These are phyloP conservation scores for Spheniscus humboldti DNA, from an alignment of 2,797 vertebrate genomes.

Conservation along the genomic window DNA sequence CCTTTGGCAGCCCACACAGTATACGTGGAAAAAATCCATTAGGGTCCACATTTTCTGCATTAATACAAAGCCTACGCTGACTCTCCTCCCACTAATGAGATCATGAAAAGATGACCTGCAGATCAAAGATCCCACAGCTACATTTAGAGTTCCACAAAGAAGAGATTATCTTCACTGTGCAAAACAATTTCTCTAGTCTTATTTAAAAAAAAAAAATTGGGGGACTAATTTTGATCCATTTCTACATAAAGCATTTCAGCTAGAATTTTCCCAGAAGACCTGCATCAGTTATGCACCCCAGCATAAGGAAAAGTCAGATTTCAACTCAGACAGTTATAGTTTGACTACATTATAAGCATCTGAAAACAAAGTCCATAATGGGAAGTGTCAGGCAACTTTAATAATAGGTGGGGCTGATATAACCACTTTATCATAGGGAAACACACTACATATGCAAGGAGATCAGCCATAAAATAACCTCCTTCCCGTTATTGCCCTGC, in stretches of 20 bases:
- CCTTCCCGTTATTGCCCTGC: neutral
- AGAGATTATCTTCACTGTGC: neutral
- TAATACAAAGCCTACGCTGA: neutral
- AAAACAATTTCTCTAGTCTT: neutral
- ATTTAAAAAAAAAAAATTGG: neutral
- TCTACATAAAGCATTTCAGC: neutral
- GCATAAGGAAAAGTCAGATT: slow-evolving; percentile 33
- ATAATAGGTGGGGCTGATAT: slow-evolving; percentile 47
- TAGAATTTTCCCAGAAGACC: neutral
- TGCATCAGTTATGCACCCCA: neutral
- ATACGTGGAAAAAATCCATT: neutral
- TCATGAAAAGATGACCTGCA: neutral
- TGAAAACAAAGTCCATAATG: slow-evolving; percentile 11
- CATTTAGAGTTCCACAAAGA: neutral
- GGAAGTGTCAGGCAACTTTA: slow-evolving; percentile 41
- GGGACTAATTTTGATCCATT: neutral
- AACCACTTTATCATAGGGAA: slow-evolving; percentile 50
- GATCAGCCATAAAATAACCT: slow-evolving; percentile 40
- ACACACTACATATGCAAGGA: slow-evolving; percentile 5
- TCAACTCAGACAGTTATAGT: neutral
- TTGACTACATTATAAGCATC: neutral
- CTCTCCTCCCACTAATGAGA: neutral
- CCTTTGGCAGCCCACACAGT: neutral
- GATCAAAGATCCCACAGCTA: slow-evolving; percentile 1
- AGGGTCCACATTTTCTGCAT: neutral